A percentile compares a stretch with the other conserved stretches of the same genome.
Evolutionary conservation across 2,113 vertebrate species (phyloP).

Genomic region (Lophius piscatorius): DNA sequence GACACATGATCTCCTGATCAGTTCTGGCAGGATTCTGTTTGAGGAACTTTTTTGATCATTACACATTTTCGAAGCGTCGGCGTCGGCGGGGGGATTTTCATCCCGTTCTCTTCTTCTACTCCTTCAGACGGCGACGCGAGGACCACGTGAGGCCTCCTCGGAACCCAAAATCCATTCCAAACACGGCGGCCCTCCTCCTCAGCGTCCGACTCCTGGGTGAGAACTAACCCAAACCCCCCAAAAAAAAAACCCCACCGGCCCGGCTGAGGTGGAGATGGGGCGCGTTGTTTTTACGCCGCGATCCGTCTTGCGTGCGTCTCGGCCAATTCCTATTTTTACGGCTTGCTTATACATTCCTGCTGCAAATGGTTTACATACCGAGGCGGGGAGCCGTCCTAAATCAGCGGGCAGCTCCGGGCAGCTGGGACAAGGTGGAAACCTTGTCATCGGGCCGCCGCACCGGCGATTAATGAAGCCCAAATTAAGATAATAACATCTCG

Average conservation of each 20-base stretch:
- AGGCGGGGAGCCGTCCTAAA: conserved; percentile 88
- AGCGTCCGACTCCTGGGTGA: conserved; percentile 85
- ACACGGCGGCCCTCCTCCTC: conserved; percentile 74
- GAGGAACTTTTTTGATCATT: no score
- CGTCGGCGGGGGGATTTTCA: no score
- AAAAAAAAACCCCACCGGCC: conserved; percentile 60
- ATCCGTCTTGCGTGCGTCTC: conserved; percentile 85
- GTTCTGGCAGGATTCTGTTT: no score
- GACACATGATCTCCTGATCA: no score
- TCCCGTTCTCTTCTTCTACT: no score
- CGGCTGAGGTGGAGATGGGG: conserved; percentile 77
- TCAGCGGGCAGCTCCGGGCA: conserved; percentile 88
- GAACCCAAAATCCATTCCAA: conserved; percentile 83
- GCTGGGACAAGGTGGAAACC: conserved; percentile 86
- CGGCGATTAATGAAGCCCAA: conserved; percentile 78
- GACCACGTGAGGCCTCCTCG: conserved; percentile 59
- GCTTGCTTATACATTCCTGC: conserved; percentile 95
- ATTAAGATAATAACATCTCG: conserved; percentile 73
- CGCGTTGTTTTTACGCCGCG: conserved; percentile 86
- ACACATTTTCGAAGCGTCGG: no score
- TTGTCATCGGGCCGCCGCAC: conserved; percentile 81
- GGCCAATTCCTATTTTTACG: conserved; percentile 92
- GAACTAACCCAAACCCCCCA: conserved; percentile 19
- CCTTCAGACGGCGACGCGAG: no score
- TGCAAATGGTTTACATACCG: conserved; percentile 92